These are phyloP conservation scores for Xyliphius kryptos DNA, from an alignment of 2,113 vertebrate genomes.

Conservation along the genomic window DNA sequence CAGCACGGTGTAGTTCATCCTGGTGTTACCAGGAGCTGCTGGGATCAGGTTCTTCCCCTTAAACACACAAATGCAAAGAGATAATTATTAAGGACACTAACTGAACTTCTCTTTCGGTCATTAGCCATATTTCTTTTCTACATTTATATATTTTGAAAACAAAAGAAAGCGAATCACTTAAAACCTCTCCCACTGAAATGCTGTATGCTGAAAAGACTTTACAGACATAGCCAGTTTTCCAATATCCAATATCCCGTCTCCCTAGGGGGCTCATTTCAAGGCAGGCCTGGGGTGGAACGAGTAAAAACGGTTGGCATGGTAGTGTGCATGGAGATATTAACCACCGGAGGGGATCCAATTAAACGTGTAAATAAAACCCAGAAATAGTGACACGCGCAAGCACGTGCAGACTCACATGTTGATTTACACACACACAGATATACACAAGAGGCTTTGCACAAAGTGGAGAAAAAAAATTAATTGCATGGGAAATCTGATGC, in stretches of 20 bases:
- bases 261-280: constrained; percentile 27
- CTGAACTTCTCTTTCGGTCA: too few species aligned
- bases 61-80: too few species aligned
- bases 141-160: too few species aligned
- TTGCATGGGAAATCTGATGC: constrained; percentile 53
- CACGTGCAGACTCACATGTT: constrained; percentile 3
- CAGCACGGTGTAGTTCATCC: constrained; percentile 93
- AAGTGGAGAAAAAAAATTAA: constrained; percentile 48
- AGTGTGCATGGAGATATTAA: constrained; percentile 31
- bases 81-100: too few species aligned
- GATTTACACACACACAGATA: constrained; percentile 10
- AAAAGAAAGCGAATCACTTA: too few species aligned
- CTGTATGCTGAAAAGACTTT: too few species aligned
- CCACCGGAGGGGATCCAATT: constrained; percentile 41
- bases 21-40: constrained; percentile 73
- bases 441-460: constrained; percentile 38
- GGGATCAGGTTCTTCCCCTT: constrained; percentile 93
- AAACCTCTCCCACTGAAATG: too few species aligned
- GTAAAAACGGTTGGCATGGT: constrained; percentile 33
- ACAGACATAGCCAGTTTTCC: constrained; percentile 27
- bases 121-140: too few species aligned
- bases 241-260: constrained; percentile 29
- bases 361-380: constrained; percentile 42
- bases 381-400: constrained; percentile 31
- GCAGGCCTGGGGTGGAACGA: constrained; percentile 30